Conservation (phyloP, 1,140 invertebrate genomes). For the Pseudoatta argentina region DNA sequence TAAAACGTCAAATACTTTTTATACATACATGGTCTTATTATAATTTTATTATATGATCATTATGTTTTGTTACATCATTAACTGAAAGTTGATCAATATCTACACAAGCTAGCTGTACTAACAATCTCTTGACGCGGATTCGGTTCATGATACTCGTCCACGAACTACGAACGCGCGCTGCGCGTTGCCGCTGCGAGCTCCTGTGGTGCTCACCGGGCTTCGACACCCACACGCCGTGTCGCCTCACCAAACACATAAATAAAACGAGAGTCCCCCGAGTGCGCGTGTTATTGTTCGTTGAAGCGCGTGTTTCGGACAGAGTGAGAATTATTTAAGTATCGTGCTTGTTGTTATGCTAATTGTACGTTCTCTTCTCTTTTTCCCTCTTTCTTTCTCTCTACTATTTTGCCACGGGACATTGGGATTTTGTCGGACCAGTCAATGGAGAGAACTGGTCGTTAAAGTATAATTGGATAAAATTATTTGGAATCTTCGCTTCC, state of each 20-base stretch:
- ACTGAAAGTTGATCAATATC: neutral
- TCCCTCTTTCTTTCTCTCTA: slow-evolving; percentile 28
- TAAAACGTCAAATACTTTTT: neutral
- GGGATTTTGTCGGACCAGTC: slow-evolving; percentile 39
- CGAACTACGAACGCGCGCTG: slow-evolving; percentile 61
- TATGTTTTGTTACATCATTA: neutral
- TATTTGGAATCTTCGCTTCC: slow-evolving; percentile 32
- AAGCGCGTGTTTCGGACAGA: slow-evolving; percentile 28
- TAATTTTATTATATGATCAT: neutral
- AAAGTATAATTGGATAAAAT: slow-evolving; percentile 62
- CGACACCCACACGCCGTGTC: slow-evolving; percentile 85
- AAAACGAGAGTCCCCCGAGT: slow-evolving; percentile 70
- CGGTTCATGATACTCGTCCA: slow-evolving; percentile 41
- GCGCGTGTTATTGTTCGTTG: slow-evolving; percentile 63
- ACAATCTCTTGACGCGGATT: slow-evolving; percentile 8
- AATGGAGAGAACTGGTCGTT: slow-evolving; percentile 46
- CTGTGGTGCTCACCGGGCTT: slow-evolving; percentile 84
- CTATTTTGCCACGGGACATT: slow-evolving; percentile 40
- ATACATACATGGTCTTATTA: neutral
- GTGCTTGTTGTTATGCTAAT: slow-evolving; percentile 57
- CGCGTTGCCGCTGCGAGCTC: slow-evolving; percentile 76
- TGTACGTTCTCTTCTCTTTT: neutral
- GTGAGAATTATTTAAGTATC: slow-evolving; percentile 41
- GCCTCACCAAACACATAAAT: slow-evolving; percentile 85
- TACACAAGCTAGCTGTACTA: neutral